Percentiles rank a stretch among this genome's conserved stretches.
Conservation (phyloP, 2,113 vertebrate genomes). For the Xenus cinereus region DNA sequence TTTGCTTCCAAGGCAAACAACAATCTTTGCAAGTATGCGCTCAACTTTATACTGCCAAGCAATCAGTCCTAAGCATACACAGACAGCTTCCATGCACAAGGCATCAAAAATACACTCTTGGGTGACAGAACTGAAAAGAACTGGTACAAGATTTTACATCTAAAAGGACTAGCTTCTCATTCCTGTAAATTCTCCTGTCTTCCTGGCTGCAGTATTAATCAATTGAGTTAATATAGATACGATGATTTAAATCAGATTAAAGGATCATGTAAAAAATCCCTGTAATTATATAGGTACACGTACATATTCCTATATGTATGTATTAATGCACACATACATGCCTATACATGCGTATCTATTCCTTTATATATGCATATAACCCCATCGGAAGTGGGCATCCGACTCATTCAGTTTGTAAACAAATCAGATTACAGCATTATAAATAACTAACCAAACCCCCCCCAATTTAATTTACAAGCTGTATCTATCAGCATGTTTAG, state of each 20-base stretch:
- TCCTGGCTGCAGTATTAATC: not conserved
- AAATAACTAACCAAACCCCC: not conserved
- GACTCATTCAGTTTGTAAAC: not conserved
- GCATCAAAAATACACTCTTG: not conserved
- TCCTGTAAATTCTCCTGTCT: not conserved
- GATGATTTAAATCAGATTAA: not conserved
- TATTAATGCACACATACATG: not conserved
- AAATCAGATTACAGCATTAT: not conserved
- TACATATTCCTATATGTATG: not conserved
- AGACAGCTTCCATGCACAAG: not conserved
- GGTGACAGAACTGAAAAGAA: not conserved
- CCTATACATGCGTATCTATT: not conserved
- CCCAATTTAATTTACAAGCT: not conserved
- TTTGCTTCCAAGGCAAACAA: conserved; percentile 46
- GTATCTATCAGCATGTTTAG: not conserved
- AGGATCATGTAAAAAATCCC: not conserved
- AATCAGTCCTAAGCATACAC: conserved; percentile 5
- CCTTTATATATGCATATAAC: not conserved
- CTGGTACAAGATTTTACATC: not conserved
- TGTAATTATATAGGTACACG: not conserved
- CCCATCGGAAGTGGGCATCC: not conserved
- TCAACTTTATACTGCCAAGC: conserved; percentile 27
- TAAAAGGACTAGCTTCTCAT: not conserved
- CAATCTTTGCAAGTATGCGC: conserved; percentile 23
- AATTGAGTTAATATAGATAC: not conserved